phyloP scores from a whole-genome alignment of 1,140 invertebrate genomes.

The Sycobia sp. region DNA sequence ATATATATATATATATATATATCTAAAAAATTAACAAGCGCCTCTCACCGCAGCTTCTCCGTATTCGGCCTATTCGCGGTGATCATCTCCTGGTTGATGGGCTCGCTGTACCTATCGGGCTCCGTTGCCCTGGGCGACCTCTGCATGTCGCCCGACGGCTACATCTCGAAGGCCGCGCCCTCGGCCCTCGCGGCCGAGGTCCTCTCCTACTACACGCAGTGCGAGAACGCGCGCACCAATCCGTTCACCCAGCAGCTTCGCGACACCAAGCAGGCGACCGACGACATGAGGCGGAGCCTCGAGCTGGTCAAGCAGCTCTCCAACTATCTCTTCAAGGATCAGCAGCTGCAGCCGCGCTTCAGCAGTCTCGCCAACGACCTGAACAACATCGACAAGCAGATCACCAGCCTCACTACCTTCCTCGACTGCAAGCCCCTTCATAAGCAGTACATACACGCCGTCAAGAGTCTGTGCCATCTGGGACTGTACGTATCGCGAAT shows the following conservation, averaged over 20 bases:
- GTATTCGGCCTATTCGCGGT: conserved; percentile 87
- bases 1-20: no score
- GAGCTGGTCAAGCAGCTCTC: conserved; percentile 67
- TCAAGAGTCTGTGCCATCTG: conserved; percentile 78
- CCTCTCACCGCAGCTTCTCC: conserved; percentile 66
- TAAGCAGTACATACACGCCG: conserved; percentile 77
- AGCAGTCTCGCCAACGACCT: conserved; percentile 75
- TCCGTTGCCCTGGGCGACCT: conserved; percentile 81
- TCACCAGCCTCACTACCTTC: conserved; percentile 69
- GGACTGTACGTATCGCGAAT: conserved; percentile 70
- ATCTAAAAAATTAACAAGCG: no score
- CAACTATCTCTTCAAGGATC: conserved; percentile 68
- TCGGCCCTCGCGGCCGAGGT: conserved; percentile 65
- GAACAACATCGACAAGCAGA: conserved; percentile 68
- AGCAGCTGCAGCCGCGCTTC: conserved; percentile 70
- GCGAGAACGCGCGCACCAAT: conserved; percentile 77
- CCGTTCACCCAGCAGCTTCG: conserved; percentile 78
- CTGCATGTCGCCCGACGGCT: conserved; percentile 74
- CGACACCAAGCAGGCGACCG: conserved; percentile 75
- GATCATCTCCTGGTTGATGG: conserved; percentile 88
- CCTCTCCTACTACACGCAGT: conserved; percentile 81
- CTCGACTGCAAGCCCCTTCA: conserved; percentile 82
- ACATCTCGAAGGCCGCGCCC: conserved; percentile 49
- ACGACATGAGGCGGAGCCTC: conserved; percentile 71
- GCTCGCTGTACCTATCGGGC: conserved; percentile 79